Conservation (phyloP, 2,888 invertebrate genomes). For the Ormyrus labotus region DNA sequence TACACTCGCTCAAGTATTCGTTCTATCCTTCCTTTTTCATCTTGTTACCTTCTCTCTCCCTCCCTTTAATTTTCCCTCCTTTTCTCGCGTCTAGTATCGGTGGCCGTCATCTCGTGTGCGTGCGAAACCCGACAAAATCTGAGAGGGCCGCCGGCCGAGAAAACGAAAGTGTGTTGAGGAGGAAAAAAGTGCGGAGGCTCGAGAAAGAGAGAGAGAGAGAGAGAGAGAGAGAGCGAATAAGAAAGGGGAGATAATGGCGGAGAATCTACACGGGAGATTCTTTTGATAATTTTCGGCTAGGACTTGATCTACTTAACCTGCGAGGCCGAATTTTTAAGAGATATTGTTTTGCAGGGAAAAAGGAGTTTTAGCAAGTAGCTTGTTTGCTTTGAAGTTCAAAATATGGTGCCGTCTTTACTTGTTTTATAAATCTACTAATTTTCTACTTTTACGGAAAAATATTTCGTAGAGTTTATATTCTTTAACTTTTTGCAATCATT, state of each 20-base stretch:
- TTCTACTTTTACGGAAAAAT: not conserved
- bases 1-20: conserved; percentile 65
- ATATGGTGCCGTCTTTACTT: not conserved
- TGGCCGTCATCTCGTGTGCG: conserved; percentile 11
- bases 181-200: not conserved
- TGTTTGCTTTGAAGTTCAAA: too few relatives aligned
- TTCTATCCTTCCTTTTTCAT: conserved; percentile 47
- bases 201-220: not conserved
- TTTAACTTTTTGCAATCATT: too few relatives aligned
- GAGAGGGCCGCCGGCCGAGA: not conserved
- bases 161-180: not conserved
- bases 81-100: conserved; percentile 21
- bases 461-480: too few relatives aligned
- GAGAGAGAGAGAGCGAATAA: not conserved
- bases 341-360: too few relatives aligned
- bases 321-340: too few relatives aligned
- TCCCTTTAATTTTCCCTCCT: conserved; percentile 10
- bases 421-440: not conserved
- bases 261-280: too few relatives aligned
- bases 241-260: not conserved
- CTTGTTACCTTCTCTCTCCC: conserved; percentile 14
- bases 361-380: too few relatives aligned
- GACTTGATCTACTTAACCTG: too few relatives aligned
- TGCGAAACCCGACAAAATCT: conserved; percentile 15
- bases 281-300: too few relatives aligned